These are phyloP conservation scores for Poeciliopsis turneri DNA, from an alignment of 2,797 vertebrate genomes.

Conservation along the genomic window DNA sequence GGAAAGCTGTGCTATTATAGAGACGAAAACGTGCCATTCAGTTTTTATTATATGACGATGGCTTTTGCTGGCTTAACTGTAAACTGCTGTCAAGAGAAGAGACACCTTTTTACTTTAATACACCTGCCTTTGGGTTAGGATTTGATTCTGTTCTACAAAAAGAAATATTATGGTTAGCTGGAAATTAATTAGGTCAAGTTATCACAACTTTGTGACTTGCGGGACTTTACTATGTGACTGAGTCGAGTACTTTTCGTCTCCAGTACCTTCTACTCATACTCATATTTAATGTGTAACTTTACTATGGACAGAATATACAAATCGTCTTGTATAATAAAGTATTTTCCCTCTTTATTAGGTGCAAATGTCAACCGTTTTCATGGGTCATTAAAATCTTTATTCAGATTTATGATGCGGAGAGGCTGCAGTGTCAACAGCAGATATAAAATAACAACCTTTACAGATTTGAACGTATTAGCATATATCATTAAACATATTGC, in stretches of 20 bases:
- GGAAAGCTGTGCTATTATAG: conserved; percentile 51
- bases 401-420: conserved; percentile 21
- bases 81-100: conserved; percentile 16
- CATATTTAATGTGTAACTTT: neutral
- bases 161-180: conserved; percentile 35
- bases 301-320: neutral
- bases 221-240: neutral
- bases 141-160: conserved; percentile 36
- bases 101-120: conserved; percentile 23
- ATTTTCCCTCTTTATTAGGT: neutral
- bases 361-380: conserved; percentile 2
- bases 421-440: conserved; percentile 12
- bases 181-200: conserved; percentile 7
- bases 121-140: conserved; percentile 29
- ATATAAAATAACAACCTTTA: conserved; percentile 1
- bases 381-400: conserved; percentile 9
- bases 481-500: neutral
- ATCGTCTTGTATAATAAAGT: neutral
- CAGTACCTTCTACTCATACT: neutral
- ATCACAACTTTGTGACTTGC: neutral
- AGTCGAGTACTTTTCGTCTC: neutral
- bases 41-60: conserved; percentile 59
- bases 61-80: conserved; percentile 44
- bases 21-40: conserved; percentile 52
- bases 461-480: neutral